A percentile compares a stretch with the other conserved stretches of the same genome.
phyloP scores from a whole-genome alignment of 2,888 invertebrate genomes.

The Scrobipalpa atriplicella region DNA sequence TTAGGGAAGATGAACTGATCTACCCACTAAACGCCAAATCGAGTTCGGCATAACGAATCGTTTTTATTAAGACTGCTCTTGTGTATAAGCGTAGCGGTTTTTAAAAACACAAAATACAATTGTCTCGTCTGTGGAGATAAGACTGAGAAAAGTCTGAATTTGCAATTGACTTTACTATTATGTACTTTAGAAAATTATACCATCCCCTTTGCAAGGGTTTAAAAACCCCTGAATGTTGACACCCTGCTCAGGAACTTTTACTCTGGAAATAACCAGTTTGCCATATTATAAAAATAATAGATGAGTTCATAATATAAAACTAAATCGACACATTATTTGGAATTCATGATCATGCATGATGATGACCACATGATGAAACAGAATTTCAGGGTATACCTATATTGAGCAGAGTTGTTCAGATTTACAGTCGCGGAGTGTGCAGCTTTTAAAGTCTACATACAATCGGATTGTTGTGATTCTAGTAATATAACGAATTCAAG shows the following conservation, averaged over 20 bases:
- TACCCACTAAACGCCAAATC: slow-evolving; percentile 34
- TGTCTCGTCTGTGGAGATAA: slow-evolving; percentile 51
- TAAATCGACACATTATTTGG: no score
- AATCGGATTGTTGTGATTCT: slow-evolving; percentile 66
- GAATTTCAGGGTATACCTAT: neutral
- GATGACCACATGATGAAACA: no score
- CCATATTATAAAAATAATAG: no score
- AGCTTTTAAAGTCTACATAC: slow-evolving; percentile 43
- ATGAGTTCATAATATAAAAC: no score
- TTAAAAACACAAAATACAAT: slow-evolving; percentile 28
- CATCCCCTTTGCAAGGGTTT: neutral
- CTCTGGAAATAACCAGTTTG: neutral
- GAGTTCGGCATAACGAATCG: slow-evolving; percentile 32
- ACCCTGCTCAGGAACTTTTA: neutral
- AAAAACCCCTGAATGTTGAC: neutral
- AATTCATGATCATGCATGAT: no score
- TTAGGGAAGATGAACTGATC: no score
- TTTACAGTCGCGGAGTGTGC: slow-evolving; percentile 38
- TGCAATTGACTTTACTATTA: slow-evolving; percentile 25
- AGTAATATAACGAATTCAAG: slow-evolving; percentile 59
- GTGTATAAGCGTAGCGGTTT: slow-evolving; percentile 37
- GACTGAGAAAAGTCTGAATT: slow-evolving; percentile 71
- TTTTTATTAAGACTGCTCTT: slow-evolving; percentile 39
- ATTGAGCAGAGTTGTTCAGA: neutral
- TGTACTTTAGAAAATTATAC: slow-evolving; percentile 29